Evolutionary conservation across 2,888 invertebrate genomes (phyloP).

Genomic region (Synanthedon myopaeformis): DNA sequence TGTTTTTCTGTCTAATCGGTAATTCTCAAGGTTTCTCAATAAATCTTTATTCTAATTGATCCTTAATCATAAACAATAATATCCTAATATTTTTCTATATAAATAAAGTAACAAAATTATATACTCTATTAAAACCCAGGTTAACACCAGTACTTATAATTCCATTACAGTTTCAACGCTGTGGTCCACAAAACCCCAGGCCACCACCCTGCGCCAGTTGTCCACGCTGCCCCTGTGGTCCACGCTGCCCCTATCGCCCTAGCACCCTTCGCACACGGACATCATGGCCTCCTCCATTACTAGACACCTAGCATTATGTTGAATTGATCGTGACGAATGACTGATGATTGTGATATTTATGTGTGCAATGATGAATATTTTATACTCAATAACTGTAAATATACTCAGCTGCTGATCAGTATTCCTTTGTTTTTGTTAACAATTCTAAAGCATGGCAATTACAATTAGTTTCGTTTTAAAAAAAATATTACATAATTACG

Average conservation of each 20-base stretch:
- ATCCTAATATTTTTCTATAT: too few relatives aligned
- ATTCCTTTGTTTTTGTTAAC: conserved; percentile 8
- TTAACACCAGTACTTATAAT: not conserved
- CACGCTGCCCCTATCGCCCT: conserved; percentile 40
- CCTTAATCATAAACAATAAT: too few relatives aligned
- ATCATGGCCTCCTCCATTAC: conserved; percentile 52
- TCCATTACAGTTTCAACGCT: conserved; percentile 59
- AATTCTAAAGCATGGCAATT: not conserved
- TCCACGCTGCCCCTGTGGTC: conserved; percentile 38
- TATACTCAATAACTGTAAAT: conserved; percentile 55
- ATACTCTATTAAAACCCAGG: too few relatives aligned
- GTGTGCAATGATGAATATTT: conserved; percentile 51
- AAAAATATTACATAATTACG: not conserved
- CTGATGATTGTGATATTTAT: conserved; percentile 68
- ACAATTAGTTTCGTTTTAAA: not conserved
- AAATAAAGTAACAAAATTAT: too few relatives aligned
- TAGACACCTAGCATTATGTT: conserved; percentile 33
- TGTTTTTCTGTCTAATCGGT: too few relatives aligned
- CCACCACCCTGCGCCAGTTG: conserved; percentile 56
- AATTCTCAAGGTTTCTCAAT: too few relatives aligned
- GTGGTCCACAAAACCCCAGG: conserved; percentile 65
- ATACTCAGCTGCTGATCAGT: conserved; percentile 61
- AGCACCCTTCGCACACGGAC: conserved; percentile 40
- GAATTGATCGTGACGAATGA: conserved; percentile 49
- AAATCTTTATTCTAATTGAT: too few relatives aligned